phyloP scores from a whole-genome alignment of 1,140 invertebrate species.

The Cecropterus lyciades region DNA sequence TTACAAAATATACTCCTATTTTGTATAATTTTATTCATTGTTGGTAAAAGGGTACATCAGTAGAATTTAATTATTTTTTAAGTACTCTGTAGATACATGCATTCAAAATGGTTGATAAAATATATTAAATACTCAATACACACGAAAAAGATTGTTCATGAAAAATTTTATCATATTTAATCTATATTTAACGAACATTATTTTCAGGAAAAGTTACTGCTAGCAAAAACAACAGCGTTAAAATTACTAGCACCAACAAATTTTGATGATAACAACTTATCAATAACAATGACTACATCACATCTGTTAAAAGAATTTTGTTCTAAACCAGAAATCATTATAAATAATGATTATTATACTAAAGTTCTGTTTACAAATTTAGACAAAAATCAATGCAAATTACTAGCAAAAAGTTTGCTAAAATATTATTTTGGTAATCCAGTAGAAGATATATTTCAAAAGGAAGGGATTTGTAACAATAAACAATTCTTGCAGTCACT shows the following conservation, averaged over 20 bases:
- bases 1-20: no score
- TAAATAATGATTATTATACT: slow-evolving; percentile 47
- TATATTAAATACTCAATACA: no score
- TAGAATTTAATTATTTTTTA: no score
- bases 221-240: slow-evolving; percentile 57
- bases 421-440: slow-evolving; percentile 49
- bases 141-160: no score
- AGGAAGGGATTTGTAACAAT: slow-evolving; percentile 49
- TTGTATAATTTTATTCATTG: no score
- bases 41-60: no score
- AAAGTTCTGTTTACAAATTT: slow-evolving; percentile 62
- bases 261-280: slow-evolving; percentile 36
- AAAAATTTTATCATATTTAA: no score
- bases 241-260: slow-evolving; percentile 46
- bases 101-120: no score
- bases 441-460: slow-evolving; percentile 47
- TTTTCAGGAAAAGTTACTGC: slow-evolving; percentile 68
- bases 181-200: no score
- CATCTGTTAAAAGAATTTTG: slow-evolving; percentile 60
- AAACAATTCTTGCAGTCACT: slow-evolving; percentile 56
- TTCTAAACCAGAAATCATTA: slow-evolving; percentile 38
- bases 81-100: no score
- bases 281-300: slow-evolving; percentile 48
- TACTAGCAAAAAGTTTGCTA: slow-evolving; percentile 60
- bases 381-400: slow-evolving; percentile 57